Percentiles rank a stretch among this genome's conserved stretches.
Conservation (phyloP, 2,113 vertebrate genomes). For the Ophthalmolycus amberensis region DNA sequence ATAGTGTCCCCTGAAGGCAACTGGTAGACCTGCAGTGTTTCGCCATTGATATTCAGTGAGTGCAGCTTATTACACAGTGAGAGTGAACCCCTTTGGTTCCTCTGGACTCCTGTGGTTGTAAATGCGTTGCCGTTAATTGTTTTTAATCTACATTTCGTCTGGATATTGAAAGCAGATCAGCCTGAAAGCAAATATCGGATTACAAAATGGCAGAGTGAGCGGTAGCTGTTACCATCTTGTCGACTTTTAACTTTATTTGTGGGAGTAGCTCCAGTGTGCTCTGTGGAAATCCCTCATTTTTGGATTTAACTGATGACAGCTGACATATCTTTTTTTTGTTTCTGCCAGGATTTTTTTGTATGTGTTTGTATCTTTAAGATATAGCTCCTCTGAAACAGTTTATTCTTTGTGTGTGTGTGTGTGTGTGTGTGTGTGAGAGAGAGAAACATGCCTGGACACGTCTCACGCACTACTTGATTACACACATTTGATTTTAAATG, state of each 20-base stretch:
- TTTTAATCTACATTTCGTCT: neutral
- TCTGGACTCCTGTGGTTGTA: neutral
- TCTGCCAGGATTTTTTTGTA: neutral
- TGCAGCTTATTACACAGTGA: neutral
- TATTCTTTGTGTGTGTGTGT: neutral
- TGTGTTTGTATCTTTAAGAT: neutral
- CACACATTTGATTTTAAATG: neutral
- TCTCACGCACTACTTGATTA: neutral
- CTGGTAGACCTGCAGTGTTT: neutral
- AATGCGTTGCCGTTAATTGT: neutral
- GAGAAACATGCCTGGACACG: neutral
- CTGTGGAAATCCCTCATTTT: conserved; percentile 36
- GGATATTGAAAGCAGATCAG: neutral
- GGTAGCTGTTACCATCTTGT: neutral
- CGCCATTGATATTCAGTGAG: neutral
- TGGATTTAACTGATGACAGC: conserved; percentile 45
- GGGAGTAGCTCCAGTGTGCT: conserved; percentile 10
- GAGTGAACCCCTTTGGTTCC: neutral
- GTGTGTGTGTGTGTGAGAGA: neutral
- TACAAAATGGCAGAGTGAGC: neutral
- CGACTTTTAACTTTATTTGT: neutral
- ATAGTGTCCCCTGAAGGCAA: neutral
- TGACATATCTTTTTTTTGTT: neutral
- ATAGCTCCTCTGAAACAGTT: neutral
- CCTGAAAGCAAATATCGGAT: neutral